These are phyloP conservation scores for Rhagoletis pomonella DNA, from an alignment of 1,140 invertebrate species.

Conservation along the genomic window DNA sequence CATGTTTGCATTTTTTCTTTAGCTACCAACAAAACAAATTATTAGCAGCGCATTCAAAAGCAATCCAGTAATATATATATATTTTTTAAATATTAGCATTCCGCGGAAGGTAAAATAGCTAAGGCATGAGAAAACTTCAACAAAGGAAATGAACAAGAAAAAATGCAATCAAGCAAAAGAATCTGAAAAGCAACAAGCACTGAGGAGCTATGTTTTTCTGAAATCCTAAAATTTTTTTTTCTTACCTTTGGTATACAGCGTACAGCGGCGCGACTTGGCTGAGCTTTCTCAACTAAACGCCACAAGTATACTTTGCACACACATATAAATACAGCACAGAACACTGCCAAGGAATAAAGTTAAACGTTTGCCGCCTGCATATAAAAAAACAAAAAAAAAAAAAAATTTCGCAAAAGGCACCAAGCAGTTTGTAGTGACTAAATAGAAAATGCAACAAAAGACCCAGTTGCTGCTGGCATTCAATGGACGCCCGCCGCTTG, in stretches of 20 bases:
- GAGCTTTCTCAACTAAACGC: not conserved
- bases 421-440: not conserved
- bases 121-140: not conserved
- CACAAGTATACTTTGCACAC: not conserved
- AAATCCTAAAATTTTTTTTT: not conserved
- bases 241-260: not conserved
- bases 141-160: conserved; percentile 22
- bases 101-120: not conserved
- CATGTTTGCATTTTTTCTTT: not conserved
- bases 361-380: not conserved
- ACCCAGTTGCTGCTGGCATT: not conserved
- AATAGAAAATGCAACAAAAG: conserved; percentile 12
- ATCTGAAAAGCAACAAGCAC: not conserved
- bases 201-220: not conserved
- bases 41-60: conserved; percentile 23
- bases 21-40: not conserved
- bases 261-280: not conserved
- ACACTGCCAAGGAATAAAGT: not conserved
- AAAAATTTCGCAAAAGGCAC: not conserved
- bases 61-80: not conserved
- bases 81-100: conserved; percentile 34
- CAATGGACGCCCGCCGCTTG: not conserved
- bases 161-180: not conserved
- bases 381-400: not conserved
- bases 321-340: not conserved